Evolutionary conservation across 2,113 vertebrate genomes (phyloP), one percentile per base, ranked within the genome.

Genomic region (Rana temporaria): DNA sequence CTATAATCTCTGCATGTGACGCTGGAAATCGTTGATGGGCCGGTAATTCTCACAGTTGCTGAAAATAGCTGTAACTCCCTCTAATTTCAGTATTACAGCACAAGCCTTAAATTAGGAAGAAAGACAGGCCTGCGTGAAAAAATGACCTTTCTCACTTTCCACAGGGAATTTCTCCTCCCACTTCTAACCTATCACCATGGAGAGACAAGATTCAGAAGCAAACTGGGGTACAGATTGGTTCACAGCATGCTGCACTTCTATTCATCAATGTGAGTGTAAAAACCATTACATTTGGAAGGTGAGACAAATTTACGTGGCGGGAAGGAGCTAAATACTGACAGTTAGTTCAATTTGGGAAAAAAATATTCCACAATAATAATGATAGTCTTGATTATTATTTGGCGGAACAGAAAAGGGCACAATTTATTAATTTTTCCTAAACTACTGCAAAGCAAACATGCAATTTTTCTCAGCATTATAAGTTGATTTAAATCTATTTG

Each of bases 31-130:
- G 20, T n/a, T 48, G 68, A 57, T 42, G 53, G 66, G 32, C 67
- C 66, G 71, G 79, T 34, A 81, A 81, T 72, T 81, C 38, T 81
- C 79, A 63, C 67, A 81, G 79, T 67, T 67, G 64, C 65, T 60
- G 34, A 48, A 30, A 3, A 38, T 26, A 7, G 19, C 14, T 55
- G 48, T 38, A 34, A 56, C 73, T 57, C 53, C 19, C 9, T 81
- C 53, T 64, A 32, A 65, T 70, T 48, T 62, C 34, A 6, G 24
- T 52, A 79, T 56, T 52, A 30, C 22, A 7, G 26, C 30, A 67
- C 63, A 19, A 67, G 64, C 19, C 11, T 9, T 19, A 72, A 71
- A 70, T 71, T 59, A 62, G 42, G 59, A 69, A 71, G 67, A 19
- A 18, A 22, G 79, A 62, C 42, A 53, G 52, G 56, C 22, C 66